Evolutionary conservation across 1,140 invertebrate species (phyloP).

Genomic region (Brachionus rubens): DNA sequence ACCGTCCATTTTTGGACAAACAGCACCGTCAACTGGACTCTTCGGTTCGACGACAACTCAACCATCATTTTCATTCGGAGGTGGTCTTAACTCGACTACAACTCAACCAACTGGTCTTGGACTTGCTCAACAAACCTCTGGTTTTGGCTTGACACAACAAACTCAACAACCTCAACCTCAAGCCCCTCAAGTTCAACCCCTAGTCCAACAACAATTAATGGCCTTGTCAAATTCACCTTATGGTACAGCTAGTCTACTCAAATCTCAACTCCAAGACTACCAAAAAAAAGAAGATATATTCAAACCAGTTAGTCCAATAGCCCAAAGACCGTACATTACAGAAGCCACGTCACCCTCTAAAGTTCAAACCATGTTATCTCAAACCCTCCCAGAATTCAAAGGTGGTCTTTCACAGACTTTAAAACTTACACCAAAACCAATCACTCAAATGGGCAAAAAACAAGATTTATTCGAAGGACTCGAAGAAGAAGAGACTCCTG

Average conservation of each 20-base stretch:
- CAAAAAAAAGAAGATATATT: conserved; percentile 69
- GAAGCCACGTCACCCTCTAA: conserved; percentile 55
- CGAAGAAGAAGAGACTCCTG: conserved; percentile 37
- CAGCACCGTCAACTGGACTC: too few species aligned
- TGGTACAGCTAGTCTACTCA: conserved; percentile 73
- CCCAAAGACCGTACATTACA: conserved; percentile 66
- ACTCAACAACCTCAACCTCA: conserved; percentile 47
- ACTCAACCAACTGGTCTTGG: conserved; percentile 60
- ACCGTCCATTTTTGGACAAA: background rate
- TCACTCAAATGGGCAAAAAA: conserved; percentile 26
- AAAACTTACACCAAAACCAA: conserved; percentile 4
- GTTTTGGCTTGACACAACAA: too few species aligned
- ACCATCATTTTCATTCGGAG: too few species aligned
- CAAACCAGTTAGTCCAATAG: conserved; percentile 70
- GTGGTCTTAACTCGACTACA: conserved; percentile 45
- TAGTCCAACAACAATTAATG: conserved; percentile 66
- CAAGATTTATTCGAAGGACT: conserved; percentile 32
- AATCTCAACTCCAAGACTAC: conserved; percentile 62
- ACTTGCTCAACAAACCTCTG: conserved; percentile 49
- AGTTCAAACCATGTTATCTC: background rate
- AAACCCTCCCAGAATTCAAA: background rate
- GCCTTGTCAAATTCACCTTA: conserved; percentile 71
- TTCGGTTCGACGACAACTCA: conserved; percentile 54
- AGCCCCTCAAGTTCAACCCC: conserved; percentile 47
- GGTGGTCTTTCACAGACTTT: conserved; percentile 29